Conservation (phyloP, 2,113 vertebrate genomes). For the Paracyprichromis sp. region DNA sequence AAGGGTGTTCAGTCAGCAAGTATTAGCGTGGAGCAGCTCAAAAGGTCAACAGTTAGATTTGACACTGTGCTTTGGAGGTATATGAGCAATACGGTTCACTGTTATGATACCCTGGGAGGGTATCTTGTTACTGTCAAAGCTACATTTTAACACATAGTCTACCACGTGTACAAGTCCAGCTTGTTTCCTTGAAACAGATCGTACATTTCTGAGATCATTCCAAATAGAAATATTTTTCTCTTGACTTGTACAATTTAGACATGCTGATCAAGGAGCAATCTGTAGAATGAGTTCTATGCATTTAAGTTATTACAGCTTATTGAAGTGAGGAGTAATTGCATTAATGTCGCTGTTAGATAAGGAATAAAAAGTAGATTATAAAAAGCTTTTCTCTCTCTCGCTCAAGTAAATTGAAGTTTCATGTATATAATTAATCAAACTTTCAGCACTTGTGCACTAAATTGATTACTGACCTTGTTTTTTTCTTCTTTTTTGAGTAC, state of each 20-base stretch:
- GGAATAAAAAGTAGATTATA: not conserved
- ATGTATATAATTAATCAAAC: slow-evolving; percentile 24
- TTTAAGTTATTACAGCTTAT: slow-evolving; percentile 20
- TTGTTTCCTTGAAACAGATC: not conserved
- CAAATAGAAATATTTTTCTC: not conserved
- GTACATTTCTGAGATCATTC: not conserved
- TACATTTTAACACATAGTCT: not conserved
- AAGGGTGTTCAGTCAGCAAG: slow-evolving; percentile 27
- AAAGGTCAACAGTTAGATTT: slow-evolving; percentile 50
- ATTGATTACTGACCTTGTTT: not conserved
- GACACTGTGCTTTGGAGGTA: slow-evolving; percentile 13
- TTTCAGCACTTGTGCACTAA: slow-evolving; percentile 2
- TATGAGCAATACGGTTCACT: not conserved
- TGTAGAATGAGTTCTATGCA: not conserved
- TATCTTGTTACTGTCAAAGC: not conserved
- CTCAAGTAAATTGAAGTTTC: not conserved
- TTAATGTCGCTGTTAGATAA: slow-evolving; percentile 1
- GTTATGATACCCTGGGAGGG: not conserved
- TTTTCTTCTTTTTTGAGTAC: not conserved
- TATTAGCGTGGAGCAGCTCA: not conserved
- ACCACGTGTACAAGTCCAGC: not conserved
- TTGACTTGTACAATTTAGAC: not conserved
- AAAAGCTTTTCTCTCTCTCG: not conserved
- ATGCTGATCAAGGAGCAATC: not conserved
- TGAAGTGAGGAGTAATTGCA: not conserved